phyloP scores from a whole-genome alignment of 2,888 invertebrate genomes.

The Diarsia rubi region DNA sequence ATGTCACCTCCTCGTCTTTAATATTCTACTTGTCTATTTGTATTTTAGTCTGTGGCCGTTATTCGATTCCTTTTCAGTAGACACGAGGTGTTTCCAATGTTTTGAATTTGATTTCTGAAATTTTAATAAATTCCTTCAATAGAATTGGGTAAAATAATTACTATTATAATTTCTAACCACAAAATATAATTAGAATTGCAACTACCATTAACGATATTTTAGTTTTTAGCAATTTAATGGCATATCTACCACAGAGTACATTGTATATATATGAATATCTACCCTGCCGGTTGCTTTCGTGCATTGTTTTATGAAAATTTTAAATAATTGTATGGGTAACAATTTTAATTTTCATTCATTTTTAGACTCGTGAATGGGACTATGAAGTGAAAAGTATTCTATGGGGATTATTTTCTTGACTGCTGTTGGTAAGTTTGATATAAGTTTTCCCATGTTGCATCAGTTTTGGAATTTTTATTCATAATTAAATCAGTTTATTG shows the following conservation, averaged over 20 bases:
- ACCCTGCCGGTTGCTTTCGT: conserved; percentile 69
- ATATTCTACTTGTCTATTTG: conserved; percentile 16
- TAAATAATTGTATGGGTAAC: not conserved
- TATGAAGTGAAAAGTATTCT: conserved; percentile 73
- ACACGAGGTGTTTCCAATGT: conserved; percentile 78
- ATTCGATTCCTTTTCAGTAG: conserved; percentile 59
- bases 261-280: too few species aligned
- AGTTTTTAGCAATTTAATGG: conserved; percentile 42
- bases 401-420: conserved; percentile 74
- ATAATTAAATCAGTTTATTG: not conserved
- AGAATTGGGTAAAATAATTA: conserved; percentile 30
- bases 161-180: conserved; percentile 13
- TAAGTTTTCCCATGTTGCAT: conserved; percentile 57
- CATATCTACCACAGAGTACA: too few species aligned
- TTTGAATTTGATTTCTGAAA: conserved; percentile 68
- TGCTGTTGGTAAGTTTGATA: conserved; percentile 76
- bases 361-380: conserved; percentile 59
- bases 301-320: conserved; percentile 50
- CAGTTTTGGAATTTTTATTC: conserved; percentile 37
- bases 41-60: conserved; percentile 56
- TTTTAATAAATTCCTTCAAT: conserved; percentile 38
- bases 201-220: conserved; percentile 14
- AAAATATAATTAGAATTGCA: conserved; percentile 23
- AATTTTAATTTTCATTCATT: conserved; percentile 19
- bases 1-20: not conserved